phyloP scores from a whole-genome alignment of 2,113 vertebrate genomes.

The Amphiprion ocellaris region DNA sequence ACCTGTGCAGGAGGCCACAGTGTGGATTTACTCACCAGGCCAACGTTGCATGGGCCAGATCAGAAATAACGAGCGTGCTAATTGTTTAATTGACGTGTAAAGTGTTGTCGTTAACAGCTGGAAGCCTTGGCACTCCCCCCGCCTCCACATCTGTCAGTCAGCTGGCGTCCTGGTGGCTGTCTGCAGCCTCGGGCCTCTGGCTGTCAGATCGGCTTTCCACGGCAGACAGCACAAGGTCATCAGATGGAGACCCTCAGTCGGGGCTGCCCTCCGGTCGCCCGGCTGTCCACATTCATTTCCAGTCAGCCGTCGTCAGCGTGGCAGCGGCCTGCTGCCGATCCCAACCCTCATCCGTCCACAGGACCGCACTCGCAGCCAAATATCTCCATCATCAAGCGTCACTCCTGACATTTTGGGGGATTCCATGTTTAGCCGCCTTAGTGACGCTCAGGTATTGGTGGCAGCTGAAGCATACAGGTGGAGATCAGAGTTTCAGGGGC shows the following conservation, averaged over 20 bases:
- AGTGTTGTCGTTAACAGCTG: slow-evolving; percentile 20
- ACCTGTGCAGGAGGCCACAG: neutral
- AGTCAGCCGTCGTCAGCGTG: slow-evolving; percentile 49
- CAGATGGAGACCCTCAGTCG: slow-evolving; percentile 55
- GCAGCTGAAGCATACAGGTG: neutral
- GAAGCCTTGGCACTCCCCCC: slow-evolving; percentile 13
- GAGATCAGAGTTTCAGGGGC: neutral
- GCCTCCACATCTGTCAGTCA: slow-evolving; percentile 26
- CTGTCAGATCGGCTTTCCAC: slow-evolving; percentile 81
- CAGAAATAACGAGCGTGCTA: slow-evolving; percentile 7
- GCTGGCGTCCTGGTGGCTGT: slow-evolving; percentile 40
- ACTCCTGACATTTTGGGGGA: slow-evolving; percentile 22
- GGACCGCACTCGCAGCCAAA: neutral
- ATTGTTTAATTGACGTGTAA: slow-evolving; percentile 55
- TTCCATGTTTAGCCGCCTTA: neutral
- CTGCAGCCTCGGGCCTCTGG: slow-evolving; percentile 45
- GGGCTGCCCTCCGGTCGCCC: slow-evolving; percentile 61
- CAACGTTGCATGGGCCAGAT: neutral
- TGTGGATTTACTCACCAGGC: neutral
- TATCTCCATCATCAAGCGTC: slow-evolving; percentile 8
- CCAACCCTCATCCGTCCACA: neutral
- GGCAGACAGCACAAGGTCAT: slow-evolving; percentile 82
- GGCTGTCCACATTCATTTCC: slow-evolving; percentile 76
- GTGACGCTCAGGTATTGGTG: neutral
- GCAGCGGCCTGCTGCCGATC: slow-evolving; percentile 1